Conservation (phyloP, 1,140 invertebrate species). For the Alviniconcha marisindica region DNA sequence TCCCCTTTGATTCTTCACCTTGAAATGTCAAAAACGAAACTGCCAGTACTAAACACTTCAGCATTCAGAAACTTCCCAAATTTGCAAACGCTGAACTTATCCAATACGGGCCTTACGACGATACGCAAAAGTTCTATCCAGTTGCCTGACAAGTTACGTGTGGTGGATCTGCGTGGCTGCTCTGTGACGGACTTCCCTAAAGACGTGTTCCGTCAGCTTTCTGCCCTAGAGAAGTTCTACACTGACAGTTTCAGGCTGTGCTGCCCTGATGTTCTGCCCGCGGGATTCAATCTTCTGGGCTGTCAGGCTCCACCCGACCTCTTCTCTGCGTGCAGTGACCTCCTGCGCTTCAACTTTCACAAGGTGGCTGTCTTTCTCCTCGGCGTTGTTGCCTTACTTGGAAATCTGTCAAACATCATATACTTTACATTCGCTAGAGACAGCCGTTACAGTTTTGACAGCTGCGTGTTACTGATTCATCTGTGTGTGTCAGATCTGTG, state of each 20-base stretch:
- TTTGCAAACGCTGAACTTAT: neutral
- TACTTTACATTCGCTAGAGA: too few relatives aligned
- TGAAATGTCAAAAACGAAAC: neutral
- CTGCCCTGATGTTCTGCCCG: neutral
- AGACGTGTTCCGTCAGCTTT: neutral
- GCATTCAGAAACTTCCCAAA: neutral
- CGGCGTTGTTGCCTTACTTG: neutral
- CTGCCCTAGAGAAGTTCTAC: neutral
- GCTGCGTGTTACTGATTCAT: slow-evolving; percentile 3
- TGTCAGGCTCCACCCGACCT: neutral
- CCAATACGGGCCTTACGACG: neutral
- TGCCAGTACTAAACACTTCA: neutral
- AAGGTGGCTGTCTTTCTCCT: neutral
- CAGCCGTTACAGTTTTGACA: neutral
- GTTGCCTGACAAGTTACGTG: neutral
- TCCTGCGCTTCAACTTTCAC: neutral
- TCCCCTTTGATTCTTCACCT: neutral
- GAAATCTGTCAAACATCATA: neutral
- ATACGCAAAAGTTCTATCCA: neutral
- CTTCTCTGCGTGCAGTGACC: slow-evolving; percentile 6
- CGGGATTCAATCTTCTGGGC: neutral
- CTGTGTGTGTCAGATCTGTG: neutral
- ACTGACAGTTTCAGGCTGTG: slow-evolving; percentile 36
- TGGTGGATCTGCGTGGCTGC: slow-evolving; percentile 9
- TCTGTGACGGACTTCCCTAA: neutral